Base-by-base conservation (phyloP, 1,140 invertebrate species). In the Nebria ingens region DNA sequence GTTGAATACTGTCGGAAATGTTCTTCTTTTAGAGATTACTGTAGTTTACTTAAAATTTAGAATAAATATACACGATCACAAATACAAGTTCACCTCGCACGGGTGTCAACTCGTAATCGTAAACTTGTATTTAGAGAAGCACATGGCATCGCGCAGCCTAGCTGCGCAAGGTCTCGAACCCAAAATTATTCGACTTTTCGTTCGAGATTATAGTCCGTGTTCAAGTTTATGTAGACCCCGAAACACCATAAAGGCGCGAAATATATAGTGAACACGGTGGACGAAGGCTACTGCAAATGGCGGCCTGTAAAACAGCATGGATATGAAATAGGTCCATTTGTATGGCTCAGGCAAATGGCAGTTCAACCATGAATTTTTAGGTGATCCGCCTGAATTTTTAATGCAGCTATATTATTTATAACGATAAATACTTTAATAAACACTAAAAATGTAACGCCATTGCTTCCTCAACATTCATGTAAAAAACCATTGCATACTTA, bases 71-170 rank as follows among this genome's bases (percentile, higher is more conserved):
- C 40, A 45, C 40, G 40, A 45, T 9, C 40, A 45, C 40, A 45
- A n/a, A 3, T 17, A 45, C 40, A 11, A 45, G 40, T 45, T 45
- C 40, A 11, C 9, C 6, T 45, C 40, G 40, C 40, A 45, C 40
- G 40, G 40, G 40, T 45, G 40, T 45, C 40, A 45, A 17, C 40
- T 45, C 40, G 40, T 45, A 9, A 17, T 45, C 40, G 40, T 45
- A 12, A 12, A 45, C 40, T 45, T 45, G 40, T n/a, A 34, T 34
- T n/a, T 45, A 17, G 9, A 12, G 15, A 45, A 45, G 40, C 40
- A 45, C 40, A 45, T 45, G 40, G 40, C 15, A 45, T 17, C 40
- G 40, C 40, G 40, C 40, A 45, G 4, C 40, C 17, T 9, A 9
- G 9, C 6, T 45, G 40, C 40, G 40, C 40, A 45, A 45, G 15